Base-by-base conservation (phyloP, 2,797 vertebrate species). In the Clangula hyemalis region DNA sequence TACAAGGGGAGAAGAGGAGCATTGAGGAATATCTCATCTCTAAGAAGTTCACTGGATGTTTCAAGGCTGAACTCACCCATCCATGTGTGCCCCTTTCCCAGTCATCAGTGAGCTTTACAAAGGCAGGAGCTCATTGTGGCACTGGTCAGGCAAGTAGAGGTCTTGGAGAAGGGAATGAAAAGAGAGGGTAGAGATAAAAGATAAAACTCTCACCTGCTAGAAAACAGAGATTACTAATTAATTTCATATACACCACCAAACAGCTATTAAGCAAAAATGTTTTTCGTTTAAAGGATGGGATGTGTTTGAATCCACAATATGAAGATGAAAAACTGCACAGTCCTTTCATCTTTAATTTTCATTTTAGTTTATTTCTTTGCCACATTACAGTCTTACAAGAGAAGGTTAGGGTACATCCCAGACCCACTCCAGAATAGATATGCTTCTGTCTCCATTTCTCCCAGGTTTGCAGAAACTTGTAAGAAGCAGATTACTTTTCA, bases 321-420 rank as follows among this genome's bases (percentile, higher is more conserved):
- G 70, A 70, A 86, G 66, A 70, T 84, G 27, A 89, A 91, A 94
- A 94, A 74, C 66, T 86, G 47, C 61, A 51, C 12, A 16, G 51
- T 45, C 54, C 56, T 88, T 90, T 93, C 32, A 69, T 56, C 14
- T 64, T 66, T 85, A 66, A 54, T 62, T 82, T 81, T 83, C 47
- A 28, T 3, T 80, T 80, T 54, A 71, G 45, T 27, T 19, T 54
- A 8, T 75, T 94, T 90, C 51, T 61, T 34, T 32, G 38, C 39
- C 61, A n/a, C 17, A 34, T 32, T 41, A 60, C 24, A 60, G 9
- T 61, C 49, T 74, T 49, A 85, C 54, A 69, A 92, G 39, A 85
- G 41, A 89, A 90, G 89, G 82, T 41, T 8, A 86, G 45, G 22
- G 65, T 61, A 62, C 45, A 43, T 58, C 43, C 51, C 69, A 78